These are phyloP conservation scores for Schizopygopsis pylzovi DNA, from an alignment of 2,797 vertebrate genomes.

Conservation along the genomic window DNA sequence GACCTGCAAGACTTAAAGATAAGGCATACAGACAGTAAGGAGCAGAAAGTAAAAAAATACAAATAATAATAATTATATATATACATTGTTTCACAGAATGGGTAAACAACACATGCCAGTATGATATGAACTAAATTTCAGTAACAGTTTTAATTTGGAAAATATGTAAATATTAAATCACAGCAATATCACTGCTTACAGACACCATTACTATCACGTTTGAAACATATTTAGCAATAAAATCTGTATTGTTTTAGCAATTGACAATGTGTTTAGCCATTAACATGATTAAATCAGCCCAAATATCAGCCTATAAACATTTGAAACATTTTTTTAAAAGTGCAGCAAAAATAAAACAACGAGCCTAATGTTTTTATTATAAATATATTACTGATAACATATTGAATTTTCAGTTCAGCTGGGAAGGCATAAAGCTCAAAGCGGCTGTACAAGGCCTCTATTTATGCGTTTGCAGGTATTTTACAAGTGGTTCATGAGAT, in stretches of 20 bases:
- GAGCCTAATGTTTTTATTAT: neutral
- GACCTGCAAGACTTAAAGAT: conserved; percentile 42
- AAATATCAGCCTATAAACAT: neutral
- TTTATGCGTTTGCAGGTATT: neutral
- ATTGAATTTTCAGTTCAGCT: neutral
- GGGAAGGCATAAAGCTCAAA: neutral
- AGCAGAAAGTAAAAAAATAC: neutral
- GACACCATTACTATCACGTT: neutral
- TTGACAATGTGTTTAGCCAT: neutral
- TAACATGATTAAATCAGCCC: neutral
- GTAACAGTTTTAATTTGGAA: neutral
- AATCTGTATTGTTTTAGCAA: neutral
- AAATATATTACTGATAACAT: neutral
- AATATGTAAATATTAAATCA: neutral
- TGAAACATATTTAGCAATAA: too few relatives aligned
- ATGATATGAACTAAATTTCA: neutral
- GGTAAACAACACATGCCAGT: neutral
- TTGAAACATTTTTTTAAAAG: neutral
- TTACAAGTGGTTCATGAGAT: neutral
- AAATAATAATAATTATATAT: too few relatives aligned
- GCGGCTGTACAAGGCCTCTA: neutral
- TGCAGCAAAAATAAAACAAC: neutral
- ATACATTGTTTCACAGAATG: neutral
- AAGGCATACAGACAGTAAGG: conserved; percentile 29
- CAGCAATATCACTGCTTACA: neutral